phyloP scores from a whole-genome alignment of 2,113 vertebrate species.

The Caretta caretta region DNA sequence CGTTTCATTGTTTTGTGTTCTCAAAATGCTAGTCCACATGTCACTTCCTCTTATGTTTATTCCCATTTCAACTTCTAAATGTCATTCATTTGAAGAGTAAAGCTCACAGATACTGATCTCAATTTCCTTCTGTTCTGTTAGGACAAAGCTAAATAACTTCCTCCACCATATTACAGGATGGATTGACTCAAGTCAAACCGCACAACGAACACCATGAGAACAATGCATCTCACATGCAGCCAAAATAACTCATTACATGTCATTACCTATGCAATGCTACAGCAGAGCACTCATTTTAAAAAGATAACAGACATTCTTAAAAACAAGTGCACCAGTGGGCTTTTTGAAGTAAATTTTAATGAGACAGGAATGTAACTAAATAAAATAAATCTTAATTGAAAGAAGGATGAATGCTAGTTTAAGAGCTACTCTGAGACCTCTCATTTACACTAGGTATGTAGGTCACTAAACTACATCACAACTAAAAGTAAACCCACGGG shows the following conservation, averaged over 20 bases:
- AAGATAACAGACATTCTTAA: neutral
- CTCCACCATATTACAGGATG: neutral
- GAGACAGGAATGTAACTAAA: neutral
- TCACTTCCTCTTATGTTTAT: neutral
- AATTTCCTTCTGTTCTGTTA: neutral
- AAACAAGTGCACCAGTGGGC: neutral
- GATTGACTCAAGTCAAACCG: neutral
- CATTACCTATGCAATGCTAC: neutral
- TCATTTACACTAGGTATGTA: neutral
- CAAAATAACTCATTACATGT: neutral
- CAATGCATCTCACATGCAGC: neutral
- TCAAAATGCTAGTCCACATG: neutral
- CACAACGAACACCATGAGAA: neutral
- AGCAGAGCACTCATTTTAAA: neutral
- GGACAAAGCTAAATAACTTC: neutral
- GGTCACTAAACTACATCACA: neutral
- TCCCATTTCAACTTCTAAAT: neutral
- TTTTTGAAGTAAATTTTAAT: neutral
- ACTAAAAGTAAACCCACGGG: neutral
- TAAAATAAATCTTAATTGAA: neutral
- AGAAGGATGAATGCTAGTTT: neutral
- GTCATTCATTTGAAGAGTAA: neutral
- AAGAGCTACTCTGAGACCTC: neutral
- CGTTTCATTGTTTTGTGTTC: neutral
- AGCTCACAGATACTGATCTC: neutral